Evolutionary conservation across 1,140 invertebrate species (phyloP), one percentile per base, ranked within the genome.

Genomic region (Eumaeus atala): DNA sequence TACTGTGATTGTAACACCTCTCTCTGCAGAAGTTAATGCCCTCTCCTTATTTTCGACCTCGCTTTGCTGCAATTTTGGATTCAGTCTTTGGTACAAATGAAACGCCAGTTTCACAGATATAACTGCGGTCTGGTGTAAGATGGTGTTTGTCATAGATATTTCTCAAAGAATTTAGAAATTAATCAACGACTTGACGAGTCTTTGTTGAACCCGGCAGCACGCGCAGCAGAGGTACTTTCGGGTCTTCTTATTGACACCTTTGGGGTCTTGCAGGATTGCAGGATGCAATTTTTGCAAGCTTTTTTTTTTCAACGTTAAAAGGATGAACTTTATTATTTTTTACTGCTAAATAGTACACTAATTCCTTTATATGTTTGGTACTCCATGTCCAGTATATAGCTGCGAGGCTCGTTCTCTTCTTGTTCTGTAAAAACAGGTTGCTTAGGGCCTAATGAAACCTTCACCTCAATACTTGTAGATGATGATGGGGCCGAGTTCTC

Each of bases 31-130:
- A 49, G 67, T 71, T 37, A 81, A 50, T 10, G 62, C 50, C n/a
- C 3, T 67, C 76, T 9, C 81, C 70, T 68, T 82, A 75, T 44
- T 74, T 72, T 62, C 71, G 66, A 47, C 73, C 81, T 66, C 62
- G 72, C 57, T 55, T 55, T 7, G 71, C 67, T 35, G 76, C 56
- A 28, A 76, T 66, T 72, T 81, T 88, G 17, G 61, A 63, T 7
- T 72, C 56, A 10, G 61, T 64, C 56, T 85, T 82, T 12, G 77
- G 74, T 14, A 89, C 78, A 62, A 70, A 70, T 9, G 81, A 76
- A 53, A 87, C 54, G 1, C 81, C 86, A 38, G 77, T 87, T 60
- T 88, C 82, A 17, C 69, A 68, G 52, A 82, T 81, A 51, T 67
- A 85, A 16, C 79, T 77, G 36, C 56, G 48, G 48, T 72, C 70